phyloP scores from a whole-genome alignment of 2,113 vertebrate species.

The Corythaixoides concolor region DNA sequence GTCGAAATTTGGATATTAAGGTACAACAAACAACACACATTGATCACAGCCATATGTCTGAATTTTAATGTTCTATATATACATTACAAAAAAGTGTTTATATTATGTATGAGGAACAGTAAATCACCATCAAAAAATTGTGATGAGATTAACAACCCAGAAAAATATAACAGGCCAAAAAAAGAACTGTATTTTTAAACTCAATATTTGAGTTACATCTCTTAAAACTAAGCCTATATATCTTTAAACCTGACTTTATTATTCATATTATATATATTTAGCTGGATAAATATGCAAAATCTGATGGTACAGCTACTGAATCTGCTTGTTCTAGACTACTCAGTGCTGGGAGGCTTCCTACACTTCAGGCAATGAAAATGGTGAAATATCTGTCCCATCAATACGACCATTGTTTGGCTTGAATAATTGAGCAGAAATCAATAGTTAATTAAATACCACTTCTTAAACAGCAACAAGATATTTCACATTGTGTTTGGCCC shows the following conservation, averaged over 20 bases:
- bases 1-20: not conserved
- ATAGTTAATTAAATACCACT: conserved; percentile 63
- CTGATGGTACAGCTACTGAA: conserved; percentile 9
- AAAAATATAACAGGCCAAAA: not conserved
- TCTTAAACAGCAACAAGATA: not conserved
- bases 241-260: conserved; percentile 28
- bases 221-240: not conserved
- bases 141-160: not conserved
- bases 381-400: conserved; percentile 33
- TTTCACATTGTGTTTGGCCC: conserved; percentile 21
- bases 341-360: conserved; percentile 28
- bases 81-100: not conserved
- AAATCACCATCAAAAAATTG: not conserved
- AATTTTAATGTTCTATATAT: not conserved
- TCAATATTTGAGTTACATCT: not conserved
- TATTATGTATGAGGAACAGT: not conserved
- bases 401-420: conserved; percentile 48
- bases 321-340: not conserved
- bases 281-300: not conserved
- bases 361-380: not conserved
- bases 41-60: not conserved
- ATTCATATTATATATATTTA: conserved; percentile 21
- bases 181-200: not conserved
- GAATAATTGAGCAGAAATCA: conserved; percentile 63
- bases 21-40: not conserved